phyloP scores from a whole-genome alignment of 2,888 invertebrate genomes.

The Limnephilus lunatus region DNA sequence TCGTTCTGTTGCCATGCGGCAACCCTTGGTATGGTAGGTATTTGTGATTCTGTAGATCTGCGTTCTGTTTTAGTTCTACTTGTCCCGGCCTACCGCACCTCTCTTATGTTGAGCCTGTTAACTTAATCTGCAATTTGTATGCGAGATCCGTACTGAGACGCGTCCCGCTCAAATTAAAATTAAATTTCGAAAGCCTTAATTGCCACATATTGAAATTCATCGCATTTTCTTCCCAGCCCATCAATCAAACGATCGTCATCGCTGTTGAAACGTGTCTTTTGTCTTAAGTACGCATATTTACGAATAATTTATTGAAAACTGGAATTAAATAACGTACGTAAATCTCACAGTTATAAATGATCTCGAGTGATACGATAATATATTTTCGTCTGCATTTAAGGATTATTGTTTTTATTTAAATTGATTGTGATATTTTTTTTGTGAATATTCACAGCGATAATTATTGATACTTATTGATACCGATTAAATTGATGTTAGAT shows the following conservation, averaged over 20 bases:
- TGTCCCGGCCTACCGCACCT: slow-evolving; percentile 41
- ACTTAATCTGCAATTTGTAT: slow-evolving; percentile 53
- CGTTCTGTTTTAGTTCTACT: background rate
- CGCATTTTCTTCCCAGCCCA: background rate
- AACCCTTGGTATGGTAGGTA: background rate
- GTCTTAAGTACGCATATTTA: background rate
- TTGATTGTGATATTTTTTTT: no score
- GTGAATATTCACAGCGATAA: no score
- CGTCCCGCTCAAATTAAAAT: slow-evolving; percentile 45
- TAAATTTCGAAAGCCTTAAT: slow-evolving; percentile 42
- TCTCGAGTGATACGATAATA: background rate
- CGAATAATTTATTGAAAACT: background rate
- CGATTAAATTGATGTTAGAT: no score
- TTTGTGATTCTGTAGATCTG: background rate
- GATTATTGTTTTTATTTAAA: no score
- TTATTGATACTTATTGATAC: no score
- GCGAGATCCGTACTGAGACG: slow-evolving; percentile 35
- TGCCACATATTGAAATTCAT: slow-evolving; percentile 44
- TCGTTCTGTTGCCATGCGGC: background rate
- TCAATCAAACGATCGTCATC: slow-evolving; percentile 26
- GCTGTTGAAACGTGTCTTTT: background rate
- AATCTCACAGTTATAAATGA: no score
- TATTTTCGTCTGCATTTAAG: no score
- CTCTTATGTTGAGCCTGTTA: slow-evolving; percentile 21
- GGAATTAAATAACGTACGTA: background rate